Evolutionary conservation across 1,140 invertebrate species (phyloP).

Genomic region (Helicorthomorpha holstii): DNA sequence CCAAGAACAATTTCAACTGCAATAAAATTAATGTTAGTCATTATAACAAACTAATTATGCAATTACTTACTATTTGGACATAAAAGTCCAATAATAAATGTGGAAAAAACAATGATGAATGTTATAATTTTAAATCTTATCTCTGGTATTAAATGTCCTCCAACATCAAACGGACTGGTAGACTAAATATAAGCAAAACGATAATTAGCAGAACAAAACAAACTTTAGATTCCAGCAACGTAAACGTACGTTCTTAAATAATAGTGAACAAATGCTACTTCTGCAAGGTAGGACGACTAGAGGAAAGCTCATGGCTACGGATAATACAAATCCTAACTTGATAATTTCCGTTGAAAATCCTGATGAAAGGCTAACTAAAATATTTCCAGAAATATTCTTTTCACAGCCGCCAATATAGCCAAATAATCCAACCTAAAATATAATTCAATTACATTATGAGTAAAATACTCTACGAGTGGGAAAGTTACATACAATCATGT

Average conservation of each 20-base stretch:
- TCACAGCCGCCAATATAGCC: slow-evolving; percentile 85
- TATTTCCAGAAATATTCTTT: slow-evolving; percentile 62
- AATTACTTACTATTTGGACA: slow-evolving; percentile 28
- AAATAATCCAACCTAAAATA: slow-evolving; percentile 61
- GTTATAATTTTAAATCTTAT: slow-evolving; percentile 61
- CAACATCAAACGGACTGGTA: slow-evolving; percentile 30
- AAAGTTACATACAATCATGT: slow-evolving; percentile 23
- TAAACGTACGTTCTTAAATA: slow-evolving; percentile 63
- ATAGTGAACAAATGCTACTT: slow-evolving; percentile 76
- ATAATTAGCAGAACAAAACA: background rate
- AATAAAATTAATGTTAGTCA: background rate
- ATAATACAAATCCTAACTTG: slow-evolving; percentile 85
- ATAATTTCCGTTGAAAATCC: slow-evolving; percentile 67
- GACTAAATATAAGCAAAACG: slow-evolving; percentile 14
- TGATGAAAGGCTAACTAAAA: slow-evolving; percentile 65
- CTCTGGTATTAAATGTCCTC: slow-evolving; percentile 51
- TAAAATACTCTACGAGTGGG: too few relatives aligned
- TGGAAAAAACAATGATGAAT: slow-evolving; percentile 48
- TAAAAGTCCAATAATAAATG: slow-evolving; percentile 46
- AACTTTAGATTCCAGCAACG: background rate
- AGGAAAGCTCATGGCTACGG: slow-evolving; percentile 87
- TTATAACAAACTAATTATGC: background rate
- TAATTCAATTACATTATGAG: slow-evolving; percentile 44
- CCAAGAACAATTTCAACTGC: slow-evolving; percentile 79
- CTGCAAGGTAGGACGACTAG: slow-evolving; percentile 91